These are phyloP conservation scores for Parus major DNA, from an alignment of 2,113 vertebrate species.

Conservation along the genomic window DNA sequence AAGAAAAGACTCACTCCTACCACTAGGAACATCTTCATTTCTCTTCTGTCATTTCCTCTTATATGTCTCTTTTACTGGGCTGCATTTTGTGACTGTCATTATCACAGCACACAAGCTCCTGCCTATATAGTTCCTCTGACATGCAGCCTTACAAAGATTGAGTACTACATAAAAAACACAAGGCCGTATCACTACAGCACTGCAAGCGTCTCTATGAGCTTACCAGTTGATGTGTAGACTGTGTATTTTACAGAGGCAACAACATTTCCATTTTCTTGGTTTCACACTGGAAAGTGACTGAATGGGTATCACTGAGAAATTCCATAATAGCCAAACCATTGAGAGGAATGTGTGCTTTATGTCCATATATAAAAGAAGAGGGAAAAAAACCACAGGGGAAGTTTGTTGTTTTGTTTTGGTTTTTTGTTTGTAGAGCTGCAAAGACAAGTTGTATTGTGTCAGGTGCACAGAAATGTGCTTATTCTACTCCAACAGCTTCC, in stretches of 20 bases:
- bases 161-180: neutral
- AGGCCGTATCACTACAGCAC: neutral
- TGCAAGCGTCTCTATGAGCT: neutral
- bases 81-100: conserved; percentile 18
- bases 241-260: conserved; percentile 69
- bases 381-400: fast-evolving
- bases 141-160: neutral
- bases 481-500: neutral
- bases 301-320: conserved; percentile 32
- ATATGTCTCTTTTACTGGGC: neutral
- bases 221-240: conserved; percentile 55
- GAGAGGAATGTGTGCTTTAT: conserved; percentile 51
- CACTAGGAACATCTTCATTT: neutral
- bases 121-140: neutral
- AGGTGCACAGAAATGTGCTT: neutral
- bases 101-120: neutral
- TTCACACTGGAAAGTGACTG: conserved; percentile 51
- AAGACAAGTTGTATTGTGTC: neutral
- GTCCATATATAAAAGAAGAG: neutral
- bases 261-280: conserved; percentile 52
- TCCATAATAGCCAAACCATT: conserved; percentile 56
- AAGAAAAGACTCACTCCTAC: neutral
- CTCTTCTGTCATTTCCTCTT: neutral
- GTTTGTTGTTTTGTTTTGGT: neutral
- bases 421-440: neutral